These are phyloP conservation scores for Blomia tropicalis DNA, from an alignment of 2,888 invertebrate genomes.

Conservation along the genomic window DNA sequence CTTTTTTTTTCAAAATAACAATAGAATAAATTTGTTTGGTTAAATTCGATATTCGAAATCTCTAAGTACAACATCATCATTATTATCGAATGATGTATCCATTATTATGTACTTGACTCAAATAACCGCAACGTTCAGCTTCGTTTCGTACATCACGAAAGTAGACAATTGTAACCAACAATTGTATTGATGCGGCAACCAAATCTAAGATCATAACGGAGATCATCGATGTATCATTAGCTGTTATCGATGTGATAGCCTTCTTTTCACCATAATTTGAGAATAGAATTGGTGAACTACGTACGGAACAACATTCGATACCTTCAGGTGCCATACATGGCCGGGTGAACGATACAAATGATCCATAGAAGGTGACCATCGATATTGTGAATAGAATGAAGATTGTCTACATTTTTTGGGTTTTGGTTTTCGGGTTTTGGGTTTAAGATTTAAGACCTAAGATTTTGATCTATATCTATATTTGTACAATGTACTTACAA, in stretches of 20 bases:
- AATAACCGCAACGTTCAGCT: slow-evolving; percentile 13
- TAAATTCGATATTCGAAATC: too few relatives aligned
- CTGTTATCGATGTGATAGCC: not conserved
- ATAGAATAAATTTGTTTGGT: too few relatives aligned
- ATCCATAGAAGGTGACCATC: slow-evolving; percentile 5
- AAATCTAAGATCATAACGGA: slow-evolving; percentile 7
- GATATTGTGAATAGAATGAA: not conserved
- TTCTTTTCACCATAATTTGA: not conserved
- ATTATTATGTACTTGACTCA: slow-evolving; percentile 15
- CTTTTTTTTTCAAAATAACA: too few relatives aligned
- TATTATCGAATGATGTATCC: slow-evolving; percentile 9
- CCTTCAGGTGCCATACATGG: slow-evolving; percentile 1
- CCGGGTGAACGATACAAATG: slow-evolving; percentile 10
- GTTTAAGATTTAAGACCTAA: not conserved
- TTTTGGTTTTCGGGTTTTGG: too few relatives aligned
- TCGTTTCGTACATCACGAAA: slow-evolving; percentile 18
- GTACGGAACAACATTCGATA: not conserved
- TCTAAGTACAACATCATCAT: too few relatives aligned
- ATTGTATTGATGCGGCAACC: not conserved
- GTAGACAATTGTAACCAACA: slow-evolving; percentile 8
- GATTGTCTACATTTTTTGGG: too few relatives aligned
- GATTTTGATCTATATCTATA: not conserved
- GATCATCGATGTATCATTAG: slow-evolving; percentile 12
- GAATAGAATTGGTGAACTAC: not conserved
- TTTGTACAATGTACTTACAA: slow-evolving; percentile 21